These are phyloP conservation scores for Notothenia rossii DNA, from an alignment of 2,113 vertebrate genomes.

Conservation along the genomic window DNA sequence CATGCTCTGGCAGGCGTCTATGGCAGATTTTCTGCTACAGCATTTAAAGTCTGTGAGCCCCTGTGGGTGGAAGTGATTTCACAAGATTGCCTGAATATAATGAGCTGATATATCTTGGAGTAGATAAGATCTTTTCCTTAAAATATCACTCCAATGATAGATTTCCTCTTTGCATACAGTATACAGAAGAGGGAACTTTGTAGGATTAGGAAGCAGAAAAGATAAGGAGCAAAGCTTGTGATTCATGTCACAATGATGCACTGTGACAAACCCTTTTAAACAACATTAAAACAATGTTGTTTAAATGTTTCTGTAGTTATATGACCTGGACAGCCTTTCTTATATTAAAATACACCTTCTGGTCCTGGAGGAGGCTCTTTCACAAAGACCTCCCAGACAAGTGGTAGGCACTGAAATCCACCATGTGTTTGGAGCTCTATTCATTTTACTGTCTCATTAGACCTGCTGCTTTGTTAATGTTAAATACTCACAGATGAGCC, in stretches of 20 bases:
- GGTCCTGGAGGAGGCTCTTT: slow-evolving; percentile 21
- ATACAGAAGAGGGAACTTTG: neutral
- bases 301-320: slow-evolving; percentile 21
- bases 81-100: slow-evolving; percentile 54
- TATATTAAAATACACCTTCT: slow-evolving; percentile 18
- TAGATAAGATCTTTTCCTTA: slow-evolving; percentile 25
- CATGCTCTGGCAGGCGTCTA: slow-evolving; percentile 45
- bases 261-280: slow-evolving; percentile 3
- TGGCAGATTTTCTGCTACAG: slow-evolving; percentile 48
- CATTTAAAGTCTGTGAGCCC: slow-evolving; percentile 41
- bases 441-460: slow-evolving; percentile 58
- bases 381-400: slow-evolving; percentile 53
- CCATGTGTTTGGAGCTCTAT: slow-evolving; percentile 39
- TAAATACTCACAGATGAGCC: slow-evolving; percentile 68
- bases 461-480: slow-evolving; percentile 51
- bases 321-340: slow-evolving; percentile 8
- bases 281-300: slow-evolving; percentile 15
- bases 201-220: slow-evolving; percentile 22
- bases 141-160: slow-evolving; percentile 44
- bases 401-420: slow-evolving; percentile 40
- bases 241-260: slow-evolving; percentile 9
- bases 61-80: slow-evolving; percentile 49
- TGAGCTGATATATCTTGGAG: slow-evolving; percentile 38
- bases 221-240: slow-evolving; percentile 23
- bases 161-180: neutral